Evolutionary conservation across 2,797 vertebrate species (phyloP), one percentile per base, ranked within the genome.

Genomic region (Leuciscus waleckii): DNA sequence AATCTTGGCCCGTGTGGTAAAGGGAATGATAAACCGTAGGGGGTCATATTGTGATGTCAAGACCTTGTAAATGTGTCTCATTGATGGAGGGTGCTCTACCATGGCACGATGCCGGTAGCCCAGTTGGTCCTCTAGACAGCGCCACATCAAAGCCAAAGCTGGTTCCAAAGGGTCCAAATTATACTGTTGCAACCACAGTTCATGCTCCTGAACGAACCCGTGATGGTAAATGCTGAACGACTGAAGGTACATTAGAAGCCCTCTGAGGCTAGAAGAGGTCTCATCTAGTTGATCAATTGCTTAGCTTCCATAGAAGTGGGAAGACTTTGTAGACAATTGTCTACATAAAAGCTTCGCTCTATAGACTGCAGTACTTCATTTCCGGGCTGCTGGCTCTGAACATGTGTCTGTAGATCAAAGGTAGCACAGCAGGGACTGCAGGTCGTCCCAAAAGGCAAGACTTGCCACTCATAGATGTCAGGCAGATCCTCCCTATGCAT

Each of bases 311-410:
- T 23, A n/a, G 46, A 13, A 3, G 79, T 65, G 2, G 46, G 26
- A 19, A 77, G 16, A 6, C 23, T 88, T 63, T 41, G 77, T 2
- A 86, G 70, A 4, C 71, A 78, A 43, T 85, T 88, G 13, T 84
- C 82, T 11, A 87, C 35, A 17, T 85, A 85, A 1, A 87, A 84
- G 6, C 5, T 61, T 6, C 17, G 7, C 6, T 82, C 74, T 7
- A 71, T 29, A 39, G 75, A 69, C 21, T 41, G 82, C 41, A 41
- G 41, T 41, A 41, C 41, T 41, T 41, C 9, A 2, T 41, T 10
- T 41, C 9, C 41, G 1, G 41, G 41, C 41, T 41, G 9, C 8
- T 41, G 41, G 41, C 41, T 10, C 9, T 0, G 9, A 10, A 41
- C 41, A 41, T 41, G 41, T 41, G 41, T 10, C 9, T 41, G 41